Evolutionary conservation across 2,113 vertebrate genomes (phyloP).

Genomic region (Rhinolophus ferrumequinum): DNA sequence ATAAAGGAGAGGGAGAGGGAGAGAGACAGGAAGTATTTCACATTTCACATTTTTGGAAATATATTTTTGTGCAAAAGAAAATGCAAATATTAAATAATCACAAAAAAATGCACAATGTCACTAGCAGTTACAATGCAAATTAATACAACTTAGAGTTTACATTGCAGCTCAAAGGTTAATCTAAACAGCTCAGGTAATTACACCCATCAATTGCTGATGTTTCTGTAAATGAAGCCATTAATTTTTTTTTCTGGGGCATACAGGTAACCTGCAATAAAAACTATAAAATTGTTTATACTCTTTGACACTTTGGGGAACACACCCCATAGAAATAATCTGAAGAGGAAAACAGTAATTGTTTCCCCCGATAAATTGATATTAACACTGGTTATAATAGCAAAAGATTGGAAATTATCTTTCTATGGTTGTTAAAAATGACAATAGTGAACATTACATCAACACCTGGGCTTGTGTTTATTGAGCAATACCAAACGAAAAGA

Average conservation of each 20-base stretch:
- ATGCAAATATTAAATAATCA: constrained; percentile 13
- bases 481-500: not conserved
- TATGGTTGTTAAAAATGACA: not conserved
- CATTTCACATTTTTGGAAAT: constrained; percentile 33
- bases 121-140: constrained; percentile 7
- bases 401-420: not conserved
- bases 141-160: not conserved
- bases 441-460: not conserved
- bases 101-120: not conserved
- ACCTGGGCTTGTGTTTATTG: not conserved
- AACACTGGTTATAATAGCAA: not conserved
- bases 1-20: not conserved
- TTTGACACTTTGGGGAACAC: not conserved
- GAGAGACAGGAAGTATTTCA: not conserved
- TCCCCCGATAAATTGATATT: not conserved
- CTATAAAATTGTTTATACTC: not conserved
- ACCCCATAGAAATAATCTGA: constrained; percentile 12
- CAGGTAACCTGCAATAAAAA: not conserved
- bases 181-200: constrained; percentile 25
- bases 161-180: not conserved
- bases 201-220: not conserved
- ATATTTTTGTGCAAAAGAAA: constrained; percentile 8
- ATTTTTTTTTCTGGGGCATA: constrained; percentile 13
- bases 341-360: not conserved
- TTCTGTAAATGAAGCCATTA: constrained; percentile 28